Evolutionary conservation across 1,140 invertebrate species (phyloP).

Genomic region (Drosophila mauritiana): DNA sequence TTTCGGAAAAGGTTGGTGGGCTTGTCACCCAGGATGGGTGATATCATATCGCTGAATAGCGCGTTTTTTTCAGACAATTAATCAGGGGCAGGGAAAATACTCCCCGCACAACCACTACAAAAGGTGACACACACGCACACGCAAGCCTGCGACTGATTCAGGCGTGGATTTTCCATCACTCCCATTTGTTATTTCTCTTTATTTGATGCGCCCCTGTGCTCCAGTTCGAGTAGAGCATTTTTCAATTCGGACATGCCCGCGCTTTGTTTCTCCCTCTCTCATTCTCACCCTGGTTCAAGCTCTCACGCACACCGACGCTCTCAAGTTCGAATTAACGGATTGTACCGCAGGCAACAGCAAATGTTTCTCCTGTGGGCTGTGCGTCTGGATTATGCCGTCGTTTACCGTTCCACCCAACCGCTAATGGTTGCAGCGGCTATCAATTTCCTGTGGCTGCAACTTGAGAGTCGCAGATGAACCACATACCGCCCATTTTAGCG

Average conservation of each 20-base stretch:
- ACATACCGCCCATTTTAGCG: neutral
- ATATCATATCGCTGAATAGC: constrained; percentile 27
- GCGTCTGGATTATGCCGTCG: constrained; percentile 69
- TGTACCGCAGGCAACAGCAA: constrained; percentile 72
- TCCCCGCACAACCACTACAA: neutral
- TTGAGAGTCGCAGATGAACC: constrained; percentile 5
- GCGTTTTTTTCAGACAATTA: constrained; percentile 22
- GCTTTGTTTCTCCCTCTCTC: constrained; percentile 2
- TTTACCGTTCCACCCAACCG: constrained; percentile 48
- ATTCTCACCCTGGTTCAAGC: constrained; percentile 2
- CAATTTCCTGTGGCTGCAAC: constrained; percentile 35
- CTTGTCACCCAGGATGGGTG: constrained; percentile 49
- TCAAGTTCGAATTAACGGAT: constrained; percentile 72
- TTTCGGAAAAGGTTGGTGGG: constrained; percentile 39
- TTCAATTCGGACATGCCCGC: constrained; percentile 9
- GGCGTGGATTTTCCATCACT: neutral
- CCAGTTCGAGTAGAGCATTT: constrained; percentile 16
- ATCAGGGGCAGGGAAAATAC: constrained; percentile 3
- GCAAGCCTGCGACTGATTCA: constrained; percentile 6
- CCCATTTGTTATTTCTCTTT: neutral
- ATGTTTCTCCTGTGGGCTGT: constrained; percentile 56
- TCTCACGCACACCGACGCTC: constrained; percentile 19
- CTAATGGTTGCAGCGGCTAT: constrained; percentile 32
- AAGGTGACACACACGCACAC: constrained; percentile 38
- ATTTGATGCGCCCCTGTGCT: neutral